phyloP scores from a whole-genome alignment of 2,888 invertebrate species.

The Perizoma flavofasciatum region DNA sequence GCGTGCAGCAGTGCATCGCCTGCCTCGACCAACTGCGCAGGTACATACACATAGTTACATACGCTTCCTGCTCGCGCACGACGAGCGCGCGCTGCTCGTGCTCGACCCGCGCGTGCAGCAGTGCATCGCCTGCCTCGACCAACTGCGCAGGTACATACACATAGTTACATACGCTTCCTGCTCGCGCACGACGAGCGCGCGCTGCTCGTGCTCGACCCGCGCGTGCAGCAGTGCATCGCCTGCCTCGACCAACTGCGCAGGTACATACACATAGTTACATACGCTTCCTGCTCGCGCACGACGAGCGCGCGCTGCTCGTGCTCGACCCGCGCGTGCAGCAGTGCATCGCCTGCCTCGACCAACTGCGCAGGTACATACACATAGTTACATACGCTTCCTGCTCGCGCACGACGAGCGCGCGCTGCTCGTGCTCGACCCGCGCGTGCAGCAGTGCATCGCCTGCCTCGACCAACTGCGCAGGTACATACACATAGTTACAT shows the following conservation, averaged over 20 bases:
- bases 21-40: slow-evolving; percentile 86
- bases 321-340: slow-evolving; percentile 88
- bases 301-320: slow-evolving; percentile 87
- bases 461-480: slow-evolving; percentile 86
- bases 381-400: too few relatives aligned
- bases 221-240: slow-evolving; percentile 86
- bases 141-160: too few relatives aligned
- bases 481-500: too few relatives aligned
- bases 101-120: slow-evolving; percentile 88
- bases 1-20: slow-evolving; percentile 86
- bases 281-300: slow-evolving; percentile 90
- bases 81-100: slow-evolving; percentile 87
- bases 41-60: too few relatives aligned
- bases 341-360: slow-evolving; percentile 86
- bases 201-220: slow-evolving; percentile 90
- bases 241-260: slow-evolving; percentile 86
- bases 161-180: too few relatives aligned
- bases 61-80: slow-evolving; percentile 90
- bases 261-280: too few relatives aligned
- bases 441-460: slow-evolving; percentile 86
- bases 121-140: slow-evolving; percentile 86
- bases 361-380: too few relatives aligned
- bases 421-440: slow-evolving; percentile 90
- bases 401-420: slow-evolving; percentile 89
- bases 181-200: slow-evolving; percentile 89